Percentiles rank a stretch among this genome's conserved stretches.
Conservation (phyloP, 2,113 vertebrate genomes). For the Osmerus eperlanus region DNA sequence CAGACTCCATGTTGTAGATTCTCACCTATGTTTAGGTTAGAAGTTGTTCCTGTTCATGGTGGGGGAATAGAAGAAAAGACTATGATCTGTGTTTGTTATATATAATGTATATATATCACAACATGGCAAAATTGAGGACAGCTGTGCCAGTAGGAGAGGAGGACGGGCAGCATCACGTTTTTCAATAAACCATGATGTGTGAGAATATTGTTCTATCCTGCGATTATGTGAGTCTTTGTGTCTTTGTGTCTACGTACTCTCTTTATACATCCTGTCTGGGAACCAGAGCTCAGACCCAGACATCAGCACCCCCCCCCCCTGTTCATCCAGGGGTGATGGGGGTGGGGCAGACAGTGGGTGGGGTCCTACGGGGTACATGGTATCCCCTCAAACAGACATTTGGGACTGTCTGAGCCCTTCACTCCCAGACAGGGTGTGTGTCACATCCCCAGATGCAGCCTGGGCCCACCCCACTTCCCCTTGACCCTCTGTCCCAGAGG, state of each 20-base stretch:
- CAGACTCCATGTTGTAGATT: too few species aligned
- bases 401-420: conserved; percentile 68
- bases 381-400: conserved; percentile 57
- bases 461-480: conserved; percentile 36
- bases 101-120: neutral
- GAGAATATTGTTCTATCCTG: neutral
- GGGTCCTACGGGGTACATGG: conserved; percentile 47
- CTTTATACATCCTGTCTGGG: conserved; percentile 44
- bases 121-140: too few species aligned
- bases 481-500: conserved; percentile 65
- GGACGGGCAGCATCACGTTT: too few species aligned
- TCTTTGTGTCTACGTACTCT: conserved; percentile 11
- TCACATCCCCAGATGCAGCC: conserved; percentile 51
- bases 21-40: too few species aligned
- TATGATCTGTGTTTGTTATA: neutral
- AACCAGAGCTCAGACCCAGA: conserved; percentile 34
- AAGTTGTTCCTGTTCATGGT: too few species aligned
- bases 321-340: conserved; percentile 41
- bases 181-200: too few species aligned
- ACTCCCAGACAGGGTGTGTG: conserved; percentile 63
- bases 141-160: too few species aligned
- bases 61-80: too few species aligned
- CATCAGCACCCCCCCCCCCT: conserved; percentile 25
- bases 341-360: conserved; percentile 44
- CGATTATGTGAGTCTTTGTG: conserved; percentile 21